Evolutionary conservation across 2,797 vertebrate species (phyloP), one percentile per base, ranked within the genome.

Genomic region (Cirrhinus mrigala): DNA sequence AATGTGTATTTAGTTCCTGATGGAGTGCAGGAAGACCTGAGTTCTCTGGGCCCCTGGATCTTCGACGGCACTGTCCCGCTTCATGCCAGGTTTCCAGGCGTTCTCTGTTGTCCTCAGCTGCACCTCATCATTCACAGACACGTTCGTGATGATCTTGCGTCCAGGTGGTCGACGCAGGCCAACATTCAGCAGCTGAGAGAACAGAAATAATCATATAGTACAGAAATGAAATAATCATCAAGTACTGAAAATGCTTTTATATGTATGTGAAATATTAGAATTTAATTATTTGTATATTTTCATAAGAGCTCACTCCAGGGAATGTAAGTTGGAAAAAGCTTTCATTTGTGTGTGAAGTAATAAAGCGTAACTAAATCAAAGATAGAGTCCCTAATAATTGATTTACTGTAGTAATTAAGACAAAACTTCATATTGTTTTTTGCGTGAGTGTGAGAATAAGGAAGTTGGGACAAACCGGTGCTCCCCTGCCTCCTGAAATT

Each of bases 41-140:
- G 97, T 97, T 90, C 93, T 96, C 62, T 37, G 58, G 18, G 11
- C 1, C 0, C 90, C 90, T 11, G 88, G 71, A 84, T 96, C 96
- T 33, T 97, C 96, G 0, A 89, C 81, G 33, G 91, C 92, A 75
- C 86, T 93, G 2, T 97, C 96, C 7, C 96, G 94, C 88, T 96
- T 97, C 79, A 96, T 89, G 70, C 93, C 96, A 0, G 97, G 97
- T 83, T 96, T 97, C 97, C 97, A 97, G 84, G 97, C 97, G 0
- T 97, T 96, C 90, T 97, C 97, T 0, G 96, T 91, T 88, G 96
- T 97, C 90, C 94, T 97, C 88, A 97, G 92, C 87, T 97, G 96
- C 14, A 97, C 95, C 1, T 92, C 91, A 81, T 97, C 96, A 75
- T 96, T 96, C 80, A 97, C 95, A 0, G 96, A 94, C 82, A 97